A percentile compares a stretch with the other conserved stretches of the same genome.
phyloP scores from a whole-genome alignment of 1,140 invertebrate species.

The Saccostrea cuccullata region DNA sequence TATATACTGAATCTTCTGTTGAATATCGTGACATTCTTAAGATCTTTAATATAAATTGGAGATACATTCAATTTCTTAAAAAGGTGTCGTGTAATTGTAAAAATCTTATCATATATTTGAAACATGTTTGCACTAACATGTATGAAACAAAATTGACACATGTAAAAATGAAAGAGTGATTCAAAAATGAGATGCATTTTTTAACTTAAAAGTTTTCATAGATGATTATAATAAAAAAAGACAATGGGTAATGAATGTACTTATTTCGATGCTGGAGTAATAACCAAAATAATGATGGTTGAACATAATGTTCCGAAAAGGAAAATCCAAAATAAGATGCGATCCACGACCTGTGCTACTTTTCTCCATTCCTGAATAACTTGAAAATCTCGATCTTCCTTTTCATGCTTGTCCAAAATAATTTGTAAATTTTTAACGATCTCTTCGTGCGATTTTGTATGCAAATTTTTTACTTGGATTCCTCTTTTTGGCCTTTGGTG shows the following conservation, averaged over 20 bases:
- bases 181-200: background rate
- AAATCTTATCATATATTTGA: too few relatives aligned
- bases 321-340: slow-evolving; percentile 83
- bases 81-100: too few relatives aligned
- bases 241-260: background rate
- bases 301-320: slow-evolving; percentile 80
- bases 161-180: background rate
- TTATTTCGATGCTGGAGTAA: slow-evolving; percentile 59
- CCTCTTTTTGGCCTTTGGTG: slow-evolving; percentile 22
- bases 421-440: slow-evolving; percentile 67
- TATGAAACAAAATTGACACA: background rate
- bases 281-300: slow-evolving; percentile 79
- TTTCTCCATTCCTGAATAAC: slow-evolving; percentile 81
- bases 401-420: slow-evolving; percentile 70
- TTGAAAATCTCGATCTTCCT: slow-evolving; percentile 69
- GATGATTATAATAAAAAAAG: background rate
- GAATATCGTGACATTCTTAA: too few relatives aligned
- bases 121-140: too few relatives aligned
- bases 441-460: slow-evolving; percentile 66
- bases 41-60: too few relatives aligned
- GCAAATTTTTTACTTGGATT: slow-evolving; percentile 25
- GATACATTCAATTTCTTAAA: too few relatives aligned
- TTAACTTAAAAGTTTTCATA: background rate
- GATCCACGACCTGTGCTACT: slow-evolving; percentile 81
- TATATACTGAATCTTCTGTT: too few relatives aligned